A percentile compares a stretch with the other conserved stretches of the same genome.
phyloP scores from a whole-genome alignment of 2,797 vertebrate genomes.

The Chiroxiphia lanceolata region DNA sequence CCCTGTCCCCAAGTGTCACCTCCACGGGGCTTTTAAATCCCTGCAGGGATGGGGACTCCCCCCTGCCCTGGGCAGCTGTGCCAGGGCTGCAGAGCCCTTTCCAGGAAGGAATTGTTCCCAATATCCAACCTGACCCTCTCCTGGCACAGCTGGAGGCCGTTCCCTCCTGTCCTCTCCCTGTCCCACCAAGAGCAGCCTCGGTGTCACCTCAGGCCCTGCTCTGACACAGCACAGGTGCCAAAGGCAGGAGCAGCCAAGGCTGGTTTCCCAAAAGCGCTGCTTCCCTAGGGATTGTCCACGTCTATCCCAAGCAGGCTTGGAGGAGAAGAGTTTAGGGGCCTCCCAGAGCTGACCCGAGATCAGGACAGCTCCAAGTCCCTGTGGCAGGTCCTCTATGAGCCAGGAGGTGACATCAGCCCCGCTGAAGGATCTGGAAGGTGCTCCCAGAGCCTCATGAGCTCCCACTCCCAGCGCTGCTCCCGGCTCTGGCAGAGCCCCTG shows the following conservation, averaged over 20 bases:
- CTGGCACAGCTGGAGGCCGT: not conserved
- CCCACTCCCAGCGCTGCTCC: fast-evolving
- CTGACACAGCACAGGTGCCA: fast-evolving
- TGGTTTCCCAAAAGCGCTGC: not conserved
- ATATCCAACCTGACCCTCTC: not conserved
- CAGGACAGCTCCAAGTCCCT: not conserved
- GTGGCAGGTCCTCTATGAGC: fast-evolving
- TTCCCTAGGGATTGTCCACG: not conserved
- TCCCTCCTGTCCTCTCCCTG: not conserved
- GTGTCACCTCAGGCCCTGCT: not conserved
- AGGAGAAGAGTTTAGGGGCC: not conserved
- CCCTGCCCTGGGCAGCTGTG: not conserved
- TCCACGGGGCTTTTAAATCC: not conserved
- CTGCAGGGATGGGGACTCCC: not conserved
- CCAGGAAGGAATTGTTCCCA: not conserved
- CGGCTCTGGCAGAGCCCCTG: not conserved
- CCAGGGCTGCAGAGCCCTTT: not conserved
- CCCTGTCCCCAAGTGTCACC: not conserved
- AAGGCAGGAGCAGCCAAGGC: not conserved
- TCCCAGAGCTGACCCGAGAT: not conserved
- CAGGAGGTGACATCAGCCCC: not conserved
- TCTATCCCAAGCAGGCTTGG: not conserved
- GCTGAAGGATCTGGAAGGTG: not conserved
- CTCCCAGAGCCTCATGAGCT: not conserved
- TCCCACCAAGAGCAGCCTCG: not conserved